Percentiles rank a stretch among this genome's conserved stretches.
Conservation (phyloP, 2,113 vertebrate genomes). For the Apteryx owenii region DNA sequence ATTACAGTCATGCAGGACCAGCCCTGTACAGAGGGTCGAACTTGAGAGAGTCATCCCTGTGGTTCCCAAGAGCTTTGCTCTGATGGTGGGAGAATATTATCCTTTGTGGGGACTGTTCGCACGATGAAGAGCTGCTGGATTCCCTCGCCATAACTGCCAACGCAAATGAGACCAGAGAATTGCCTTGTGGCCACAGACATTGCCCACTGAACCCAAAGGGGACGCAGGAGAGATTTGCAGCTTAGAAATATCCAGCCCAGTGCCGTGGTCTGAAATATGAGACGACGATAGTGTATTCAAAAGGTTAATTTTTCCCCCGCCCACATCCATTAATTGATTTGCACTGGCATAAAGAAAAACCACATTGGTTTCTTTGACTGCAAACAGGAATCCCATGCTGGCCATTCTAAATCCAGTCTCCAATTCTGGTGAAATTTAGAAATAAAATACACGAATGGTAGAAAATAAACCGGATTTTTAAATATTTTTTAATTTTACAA, state of each 20-base stretch:
- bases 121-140: background rate
- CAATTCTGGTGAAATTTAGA: background rate
- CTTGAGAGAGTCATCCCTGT: background rate
- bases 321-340: background rate
- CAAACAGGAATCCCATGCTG: background rate
- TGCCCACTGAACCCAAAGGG: background rate
- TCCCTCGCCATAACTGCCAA: background rate
- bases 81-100: fast-evolving
- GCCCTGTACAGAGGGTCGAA: background rate
- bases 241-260: background rate
- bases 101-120: background rate
- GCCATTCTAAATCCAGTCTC: background rate
- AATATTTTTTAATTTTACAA: background rate
- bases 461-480: background rate
- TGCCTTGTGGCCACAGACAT: background rate
- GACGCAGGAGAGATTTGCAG: background rate
- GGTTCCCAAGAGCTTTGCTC: background rate
- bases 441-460: background rate
- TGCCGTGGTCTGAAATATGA: background rate
- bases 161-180: background rate
- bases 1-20: background rate
- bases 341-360: background rate
- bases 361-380: background rate
- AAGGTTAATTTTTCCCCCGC: background rate
- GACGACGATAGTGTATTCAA: background rate